A percentile compares a stretch with the other conserved stretches of the same genome.
phyloP scores from a whole-genome alignment of 1,140 invertebrate species.

The Archivesica marissinica region DNA sequence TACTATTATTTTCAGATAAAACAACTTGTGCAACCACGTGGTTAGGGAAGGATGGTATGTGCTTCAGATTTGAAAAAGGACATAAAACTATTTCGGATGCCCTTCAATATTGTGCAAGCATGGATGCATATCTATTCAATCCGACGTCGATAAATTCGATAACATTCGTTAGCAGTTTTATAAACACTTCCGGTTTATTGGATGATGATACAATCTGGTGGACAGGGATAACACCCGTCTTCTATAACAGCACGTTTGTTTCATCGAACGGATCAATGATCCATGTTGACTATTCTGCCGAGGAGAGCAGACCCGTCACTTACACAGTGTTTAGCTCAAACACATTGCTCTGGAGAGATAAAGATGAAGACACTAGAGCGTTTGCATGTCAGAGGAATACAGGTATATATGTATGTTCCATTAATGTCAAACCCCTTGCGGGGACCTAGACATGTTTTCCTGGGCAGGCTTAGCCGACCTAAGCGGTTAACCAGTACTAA shows the following conservation, averaged over 20 bases:
- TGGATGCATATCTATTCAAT: constrained; percentile 22
- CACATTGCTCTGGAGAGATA: background rate
- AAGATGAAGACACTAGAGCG: background rate
- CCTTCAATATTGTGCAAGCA: background rate
- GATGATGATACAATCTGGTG: background rate
- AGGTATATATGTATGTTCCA: too few relatives aligned
- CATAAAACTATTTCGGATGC: background rate
- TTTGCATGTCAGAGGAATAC: background rate
- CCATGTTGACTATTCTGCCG: background rate
- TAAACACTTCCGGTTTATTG: constrained; percentile 21
- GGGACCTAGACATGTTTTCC: too few relatives aligned
- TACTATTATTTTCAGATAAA: constrained; percentile 13
- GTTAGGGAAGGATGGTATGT: constrained; percentile 16
- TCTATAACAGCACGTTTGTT: constrained; percentile 19
- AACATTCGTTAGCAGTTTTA: background rate
- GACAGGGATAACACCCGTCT: constrained; percentile 11
- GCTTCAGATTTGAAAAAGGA: background rate
- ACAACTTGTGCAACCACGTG: constrained; percentile 24
- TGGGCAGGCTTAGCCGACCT: too few relatives aligned
- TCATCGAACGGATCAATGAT: constrained; percentile 12
- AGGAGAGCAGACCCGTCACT: background rate
- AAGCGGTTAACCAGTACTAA: too few relatives aligned
- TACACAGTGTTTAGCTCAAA: background rate
- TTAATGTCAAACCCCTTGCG: too few relatives aligned
- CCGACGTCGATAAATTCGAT: background rate